These are phyloP conservation scores for Petrocephalus schoutedeni DNA, from an alignment of 2,797 vertebrate genomes.

Conservation along the genomic window DNA sequence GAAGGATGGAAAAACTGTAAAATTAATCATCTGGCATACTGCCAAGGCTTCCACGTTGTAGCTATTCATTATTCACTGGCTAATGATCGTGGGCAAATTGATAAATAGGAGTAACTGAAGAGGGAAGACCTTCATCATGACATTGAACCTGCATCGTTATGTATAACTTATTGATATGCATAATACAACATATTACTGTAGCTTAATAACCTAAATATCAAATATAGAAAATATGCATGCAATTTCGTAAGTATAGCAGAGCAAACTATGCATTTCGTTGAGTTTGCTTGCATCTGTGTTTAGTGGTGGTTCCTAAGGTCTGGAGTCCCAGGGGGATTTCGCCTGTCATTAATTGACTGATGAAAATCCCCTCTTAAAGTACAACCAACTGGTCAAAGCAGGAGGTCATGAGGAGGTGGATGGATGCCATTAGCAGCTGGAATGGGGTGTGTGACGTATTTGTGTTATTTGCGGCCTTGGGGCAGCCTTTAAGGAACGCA, in stretches of 20 bases:
- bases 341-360: background rate
- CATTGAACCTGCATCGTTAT: background rate
- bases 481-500: background rate
- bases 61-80: background rate
- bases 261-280: background rate
- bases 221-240: background rate
- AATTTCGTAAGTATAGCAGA: background rate
- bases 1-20: background rate
- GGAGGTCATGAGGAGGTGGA: background rate
- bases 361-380: background rate
- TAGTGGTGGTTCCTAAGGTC: background rate
- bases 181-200: background rate
- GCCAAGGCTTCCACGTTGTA: background rate
- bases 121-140: background rate
- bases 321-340: background rate
- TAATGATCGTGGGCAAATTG: background rate
- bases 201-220: conserved; percentile 2
- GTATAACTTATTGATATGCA: background rate
- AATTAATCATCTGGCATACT: background rate
- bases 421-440: background rate
- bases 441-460: background rate
- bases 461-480: background rate
- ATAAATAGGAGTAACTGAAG: background rate
- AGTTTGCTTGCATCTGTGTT: background rate
- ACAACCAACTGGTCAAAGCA: background rate